Evolutionary conservation across 2,888 invertebrate species (phyloP).

Genomic region (Andrena trimmerana): DNA sequence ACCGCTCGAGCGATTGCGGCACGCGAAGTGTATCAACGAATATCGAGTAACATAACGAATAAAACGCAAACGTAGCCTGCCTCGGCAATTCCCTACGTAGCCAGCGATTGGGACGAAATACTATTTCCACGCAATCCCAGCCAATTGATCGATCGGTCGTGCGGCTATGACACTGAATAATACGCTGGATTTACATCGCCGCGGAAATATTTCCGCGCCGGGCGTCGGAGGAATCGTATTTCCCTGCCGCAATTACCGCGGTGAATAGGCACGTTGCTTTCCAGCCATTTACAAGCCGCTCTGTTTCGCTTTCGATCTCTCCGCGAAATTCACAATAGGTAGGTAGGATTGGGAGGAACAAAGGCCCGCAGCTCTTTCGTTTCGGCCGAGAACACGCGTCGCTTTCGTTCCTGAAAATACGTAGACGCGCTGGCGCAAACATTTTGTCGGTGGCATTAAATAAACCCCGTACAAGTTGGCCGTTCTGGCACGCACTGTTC

Average conservation of each 20-base stretch:
- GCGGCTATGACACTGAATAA: constrained; percentile 32
- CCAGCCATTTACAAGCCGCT: too few relatives aligned
- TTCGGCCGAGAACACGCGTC: neutral
- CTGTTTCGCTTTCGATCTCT: constrained; percentile 5
- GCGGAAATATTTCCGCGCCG: constrained; percentile 34
- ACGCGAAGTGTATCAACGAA: constrained; percentile 35
- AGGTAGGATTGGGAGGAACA: neutral
- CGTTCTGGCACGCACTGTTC: constrained; percentile 6
- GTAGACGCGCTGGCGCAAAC: neutral
- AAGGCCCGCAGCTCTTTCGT: neutral
- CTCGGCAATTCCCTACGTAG: constrained; percentile 38
- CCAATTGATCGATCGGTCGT: constrained; percentile 52
- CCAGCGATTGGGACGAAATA: constrained; percentile 40
- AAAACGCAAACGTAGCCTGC: constrained; percentile 8
- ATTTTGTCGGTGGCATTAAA: neutral
- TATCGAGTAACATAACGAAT: constrained; percentile 9
- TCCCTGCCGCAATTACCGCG: constrained; percentile 3
- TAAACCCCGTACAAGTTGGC: neutral
- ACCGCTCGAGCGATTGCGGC: constrained; percentile 1
- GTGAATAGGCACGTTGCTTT: neutral
- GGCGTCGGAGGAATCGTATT: neutral
- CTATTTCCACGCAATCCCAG: constrained; percentile 55
- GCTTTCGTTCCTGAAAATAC: constrained; percentile 11
- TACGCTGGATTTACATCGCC: neutral
- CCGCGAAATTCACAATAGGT: neutral